Conservation (phyloP, 2,888 invertebrate species). For the Toxonevra muliebris region DNA sequence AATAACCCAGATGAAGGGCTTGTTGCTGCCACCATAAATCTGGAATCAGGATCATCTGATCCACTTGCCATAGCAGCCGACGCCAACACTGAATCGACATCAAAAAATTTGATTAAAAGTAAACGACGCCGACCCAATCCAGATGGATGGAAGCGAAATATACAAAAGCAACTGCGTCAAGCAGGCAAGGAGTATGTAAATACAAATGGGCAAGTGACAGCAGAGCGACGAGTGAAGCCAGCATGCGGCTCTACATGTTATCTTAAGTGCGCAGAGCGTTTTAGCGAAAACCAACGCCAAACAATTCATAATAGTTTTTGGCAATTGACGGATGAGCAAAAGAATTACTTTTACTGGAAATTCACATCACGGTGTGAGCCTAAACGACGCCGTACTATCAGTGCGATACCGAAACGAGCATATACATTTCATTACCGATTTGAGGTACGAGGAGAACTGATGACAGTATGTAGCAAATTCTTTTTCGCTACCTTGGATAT, state of each 20-base stretch:
- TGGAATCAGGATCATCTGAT: too few relatives aligned
- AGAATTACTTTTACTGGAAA: conserved; percentile 26
- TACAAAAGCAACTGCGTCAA: conserved; percentile 13
- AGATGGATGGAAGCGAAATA: conserved; percentile 17
- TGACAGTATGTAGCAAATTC: conserved; percentile 22
- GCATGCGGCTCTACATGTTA: conserved; percentile 11
- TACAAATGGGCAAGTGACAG: conserved; percentile 8
- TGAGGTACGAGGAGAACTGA: conserved; percentile 22
- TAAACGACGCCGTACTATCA: conserved; percentile 11
- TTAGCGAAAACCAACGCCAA: conserved; percentile 12
- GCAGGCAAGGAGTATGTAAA: conserved; percentile 21
- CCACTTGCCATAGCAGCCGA: too few relatives aligned
- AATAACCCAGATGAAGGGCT: too few relatives aligned
- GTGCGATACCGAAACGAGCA: background rate
- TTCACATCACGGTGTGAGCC: conserved; percentile 20
- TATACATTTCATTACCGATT: conserved; percentile 20
- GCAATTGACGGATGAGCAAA: conserved; percentile 22
- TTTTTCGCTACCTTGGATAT: conserved; percentile 25
- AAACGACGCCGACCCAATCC: background rate
- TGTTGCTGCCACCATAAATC: too few relatives aligned
- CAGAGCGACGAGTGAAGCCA: background rate
- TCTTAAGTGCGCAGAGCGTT: conserved; percentile 4
- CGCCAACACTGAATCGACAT: too few relatives aligned
- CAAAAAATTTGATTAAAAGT: background rate
- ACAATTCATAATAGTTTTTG: conserved; percentile 20